Evolutionary conservation across 2,113 vertebrate genomes (phyloP), one percentile per base, ranked within the genome.

Genomic region (Chroicocephalus ridibundus): DNA sequence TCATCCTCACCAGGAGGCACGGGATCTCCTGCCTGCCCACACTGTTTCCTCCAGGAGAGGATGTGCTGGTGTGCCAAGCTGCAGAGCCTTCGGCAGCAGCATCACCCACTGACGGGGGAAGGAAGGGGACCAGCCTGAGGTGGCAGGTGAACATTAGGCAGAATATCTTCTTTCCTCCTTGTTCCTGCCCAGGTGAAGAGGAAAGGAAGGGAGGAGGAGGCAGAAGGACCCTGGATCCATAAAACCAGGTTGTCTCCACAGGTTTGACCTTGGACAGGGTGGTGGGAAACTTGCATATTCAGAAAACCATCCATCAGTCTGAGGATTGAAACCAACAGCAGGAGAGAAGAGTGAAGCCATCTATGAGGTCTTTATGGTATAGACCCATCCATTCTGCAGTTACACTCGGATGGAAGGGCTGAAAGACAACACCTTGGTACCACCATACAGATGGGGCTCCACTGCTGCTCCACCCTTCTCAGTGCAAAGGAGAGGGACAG

Each of bases 11-110:
- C 1, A 10, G 82, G 74, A 94, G 65, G 86, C 70, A 77, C 0
- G 1, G 72, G 40, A 95, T 91, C 82, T 90, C 68, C 90, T 52
- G 55, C 82, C 95, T 47, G 27, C 95, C 95, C 86, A 88, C 92
- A 9, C 60, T 8, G 7, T 34, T 86, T 72, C 14, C 82, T 88
- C 66, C 77, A 79, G 69, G n/a, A 95, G 70, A 94, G 24, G n/a
- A 90, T 36, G 47, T 76, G 74, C 65, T 25, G 11, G 42, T 47
- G 72, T 61, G 81, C 71, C 88, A 95, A 74, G 40, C 52, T 83
- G 66, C 55, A 40, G 62, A 14, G 77, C 64, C 71, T 96, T 52
- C 18, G 5, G 64, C 8, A 3, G 89, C 79, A 68, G 54, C 51
- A 78, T 64, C 72, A 42, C 51, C 49, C 60, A 32, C 25, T 19